Evolutionary conservation across 2,888 invertebrate species (phyloP).

Genomic region (Agapetus fuscipes): DNA sequence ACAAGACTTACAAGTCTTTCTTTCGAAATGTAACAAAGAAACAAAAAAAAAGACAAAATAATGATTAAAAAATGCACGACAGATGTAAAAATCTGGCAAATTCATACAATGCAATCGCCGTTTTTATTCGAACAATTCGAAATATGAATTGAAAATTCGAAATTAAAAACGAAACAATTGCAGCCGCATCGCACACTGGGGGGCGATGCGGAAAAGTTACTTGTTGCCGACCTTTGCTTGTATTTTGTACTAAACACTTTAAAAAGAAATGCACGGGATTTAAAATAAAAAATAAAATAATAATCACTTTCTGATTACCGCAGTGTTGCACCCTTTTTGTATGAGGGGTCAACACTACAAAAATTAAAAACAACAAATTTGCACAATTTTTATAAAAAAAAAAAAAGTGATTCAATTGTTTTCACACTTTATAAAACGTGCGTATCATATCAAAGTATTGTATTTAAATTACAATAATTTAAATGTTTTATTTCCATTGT

Average conservation of each 20-base stretch:
- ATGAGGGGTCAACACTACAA: not conserved
- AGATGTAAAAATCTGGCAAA: no score
- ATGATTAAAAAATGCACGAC: no score
- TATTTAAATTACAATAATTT: constrained; percentile 12
- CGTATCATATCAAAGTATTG: constrained; percentile 20
- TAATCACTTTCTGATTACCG: not conserved
- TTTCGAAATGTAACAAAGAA: no score
- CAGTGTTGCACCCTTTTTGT: not conserved
- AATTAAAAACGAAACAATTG: no score
- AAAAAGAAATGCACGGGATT: not conserved
- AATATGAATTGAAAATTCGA: no score
- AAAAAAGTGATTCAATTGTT: constrained; percentile 1
- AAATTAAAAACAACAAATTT: not conserved
- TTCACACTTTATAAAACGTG: constrained; percentile 6
- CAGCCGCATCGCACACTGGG: constrained; percentile 43
- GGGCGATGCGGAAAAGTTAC: no score
- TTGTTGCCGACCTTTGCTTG: no score
- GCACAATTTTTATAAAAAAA: constrained; percentile 1
- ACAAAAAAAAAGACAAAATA: no score
- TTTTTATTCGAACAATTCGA: no score
- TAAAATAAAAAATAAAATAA: not conserved
- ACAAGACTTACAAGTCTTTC: no score
- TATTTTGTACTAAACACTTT: not conserved
- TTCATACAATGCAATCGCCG: no score
- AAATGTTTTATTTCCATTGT: no score